Base-by-base conservation (phyloP, 2,797 vertebrate species). In the Leucoraja ocellata region DNA sequence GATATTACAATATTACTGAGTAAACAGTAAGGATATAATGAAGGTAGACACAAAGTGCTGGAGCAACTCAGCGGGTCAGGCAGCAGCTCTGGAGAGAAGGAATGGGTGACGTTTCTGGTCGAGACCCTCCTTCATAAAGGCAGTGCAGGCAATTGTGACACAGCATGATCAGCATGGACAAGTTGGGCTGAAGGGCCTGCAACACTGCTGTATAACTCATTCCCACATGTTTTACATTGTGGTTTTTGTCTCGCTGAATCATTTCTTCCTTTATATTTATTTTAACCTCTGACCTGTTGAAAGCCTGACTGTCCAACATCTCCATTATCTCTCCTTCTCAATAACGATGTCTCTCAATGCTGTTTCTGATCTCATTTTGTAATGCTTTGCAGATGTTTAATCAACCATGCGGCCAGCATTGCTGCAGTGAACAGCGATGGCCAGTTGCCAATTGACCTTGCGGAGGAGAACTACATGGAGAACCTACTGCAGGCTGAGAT, bases 351-450 rank as follows among this genome's bases (percentile, higher is more conserved):
- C 18, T 65, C 65, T 32, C n/a, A 13, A 36, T 18, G 7, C 6
- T 32, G 18, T 63, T 68, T 88, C 58, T 68, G 23, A 63, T 83
- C 46, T 71, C 46, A 54, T 54, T 28, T 46, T 32, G n/a, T n/a
- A 71, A 0, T 94, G 84, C 94, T 93, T 94, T 93, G 90, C 94
- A 99, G 98, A 94, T 98, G 97, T 95, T 97, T 99, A 80, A 94
- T 99, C 95, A 95, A 96, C 95, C 95, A 95, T 0, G 97, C 97
- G 0, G 98, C 98, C 0, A 97, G 97, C 93, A 96, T 99, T 1
- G 97, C 97, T 1, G 96, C 97, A 0, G 98, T 99, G 94, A 99
- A 98, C 95, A 98, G 98, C 93, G 98, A 98, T 0, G 98, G 98
- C 0, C 98, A 99, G 13, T 96, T 98, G 94, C 97, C 98, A 6